These are phyloP conservation scores for Cygnus olor DNA, from an alignment of 2,797 vertebrate genomes.

Conservation along the genomic window DNA sequence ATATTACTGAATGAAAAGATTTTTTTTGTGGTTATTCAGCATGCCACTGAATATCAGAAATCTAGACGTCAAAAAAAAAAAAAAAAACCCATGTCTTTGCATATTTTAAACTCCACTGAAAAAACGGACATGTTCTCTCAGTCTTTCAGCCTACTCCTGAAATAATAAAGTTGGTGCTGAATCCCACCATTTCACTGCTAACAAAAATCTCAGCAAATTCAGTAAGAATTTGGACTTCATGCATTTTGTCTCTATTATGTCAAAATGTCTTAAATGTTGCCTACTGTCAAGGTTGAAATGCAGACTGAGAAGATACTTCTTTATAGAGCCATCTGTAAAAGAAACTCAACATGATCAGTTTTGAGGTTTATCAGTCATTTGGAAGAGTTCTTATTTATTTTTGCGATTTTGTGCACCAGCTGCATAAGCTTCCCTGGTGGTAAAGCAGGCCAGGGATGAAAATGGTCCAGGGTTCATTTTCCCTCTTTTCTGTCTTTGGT, in stretches of 20 bases:
- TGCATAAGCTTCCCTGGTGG: background rate
- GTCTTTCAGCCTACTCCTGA: background rate
- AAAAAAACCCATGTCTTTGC: slow-evolving; percentile 35
- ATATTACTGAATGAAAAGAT: slow-evolving; percentile 54
- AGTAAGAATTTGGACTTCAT: background rate
- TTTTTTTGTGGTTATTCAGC: slow-evolving; percentile 66
- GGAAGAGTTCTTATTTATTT: background rate
- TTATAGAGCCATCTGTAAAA: background rate
- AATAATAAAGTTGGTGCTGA: background rate
- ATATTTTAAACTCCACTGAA: slow-evolving; percentile 45
- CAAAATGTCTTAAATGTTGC: background rate
- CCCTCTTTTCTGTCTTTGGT: background rate
- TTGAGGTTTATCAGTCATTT: background rate
- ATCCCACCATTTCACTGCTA: background rate
- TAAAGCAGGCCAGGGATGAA: background rate
- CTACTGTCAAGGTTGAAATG: background rate
- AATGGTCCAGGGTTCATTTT: background rate
- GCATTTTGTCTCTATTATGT: background rate
- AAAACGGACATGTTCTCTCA: slow-evolving; percentile 19
- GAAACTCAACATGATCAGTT: background rate
- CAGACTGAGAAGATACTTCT: background rate
- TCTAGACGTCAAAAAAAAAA: background rate
- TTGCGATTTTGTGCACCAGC: background rate
- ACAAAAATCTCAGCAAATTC: background rate
- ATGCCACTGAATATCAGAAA: slow-evolving; percentile 56